Base-by-base conservation (phyloP, 2,888 invertebrate genomes). In the Epirrita christyi region DNA sequence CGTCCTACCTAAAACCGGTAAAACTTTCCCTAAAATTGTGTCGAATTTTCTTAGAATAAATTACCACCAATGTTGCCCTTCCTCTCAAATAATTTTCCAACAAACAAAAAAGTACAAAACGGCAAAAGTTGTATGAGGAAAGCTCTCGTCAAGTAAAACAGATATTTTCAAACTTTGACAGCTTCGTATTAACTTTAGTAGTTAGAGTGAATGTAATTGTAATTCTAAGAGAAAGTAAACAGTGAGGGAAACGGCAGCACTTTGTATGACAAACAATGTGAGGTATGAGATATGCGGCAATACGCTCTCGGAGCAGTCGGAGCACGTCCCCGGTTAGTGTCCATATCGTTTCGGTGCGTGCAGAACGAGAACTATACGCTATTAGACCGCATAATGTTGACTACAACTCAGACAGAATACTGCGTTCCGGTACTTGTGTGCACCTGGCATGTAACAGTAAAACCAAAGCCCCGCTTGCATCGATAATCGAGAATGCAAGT, bases 401-500 rank as follows among this genome's bases (percentile, higher is more conserved):
- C 47, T 48, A 55, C 55, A 55, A 55, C 51, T 59, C 44, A 47
- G 40, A 36, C 21, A n/a, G 21, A 38, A 42, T 34, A 45, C 9
- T 51, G 46, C 34, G 46, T 27, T 38, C 6, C 34, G 27, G 47
- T 59, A 14, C 47, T 55, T 51, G 43, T 43, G 55, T 47, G 47
- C 59, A 59, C 47, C 51, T 59, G 59, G 45, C 50, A 28, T 50
- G 27, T 32, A 36, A 28, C 45, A 40, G 55, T 41, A 50, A 57
- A 53, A 49, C 50, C 43, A 41, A 55, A 50, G 55, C 44, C 50
- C 63, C 55, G 52, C 47, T 63, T 62, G 67, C 70, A 68, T 72
- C 69, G 71, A 72, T 70, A 68, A 70, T 55, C 44, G 49, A 59
- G 59, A 73, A 75, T 71, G 72, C 72, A 67, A 70, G 69, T 9